These are phyloP conservation scores for Aplysina aerophoba DNA, from an alignment of 37 sponge, comb jelly and placozoan species.

Conservation along the genomic window DNA sequence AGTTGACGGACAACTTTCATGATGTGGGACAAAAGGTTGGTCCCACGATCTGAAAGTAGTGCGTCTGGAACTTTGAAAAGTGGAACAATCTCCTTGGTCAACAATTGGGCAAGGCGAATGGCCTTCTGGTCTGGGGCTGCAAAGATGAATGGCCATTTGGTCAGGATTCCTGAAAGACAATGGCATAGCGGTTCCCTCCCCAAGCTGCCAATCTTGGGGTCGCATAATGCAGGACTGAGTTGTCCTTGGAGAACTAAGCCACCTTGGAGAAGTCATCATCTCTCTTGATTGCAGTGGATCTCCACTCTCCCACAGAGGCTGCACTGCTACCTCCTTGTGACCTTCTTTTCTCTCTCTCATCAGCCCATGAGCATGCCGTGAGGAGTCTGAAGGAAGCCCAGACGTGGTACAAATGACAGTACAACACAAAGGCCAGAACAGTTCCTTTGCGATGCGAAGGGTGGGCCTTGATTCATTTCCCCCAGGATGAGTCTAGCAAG, in stretches of 20 bases:
- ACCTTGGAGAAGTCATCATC: too few species aligned
- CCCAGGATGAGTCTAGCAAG: slow-evolving; percentile 36
- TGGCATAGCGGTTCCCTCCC: slow-evolving; percentile 33
- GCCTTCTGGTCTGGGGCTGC: slow-evolving; percentile 65
- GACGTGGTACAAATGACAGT: not conserved
- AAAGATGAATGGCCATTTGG: slow-evolving; percentile 65
- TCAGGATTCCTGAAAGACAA: slow-evolving; percentile 64
- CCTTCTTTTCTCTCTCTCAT: slow-evolving; percentile 28
- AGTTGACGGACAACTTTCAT: slow-evolving; percentile 30
- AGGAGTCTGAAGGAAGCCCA: slow-evolving; percentile 5
- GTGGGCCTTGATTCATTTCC: slow-evolving; percentile 36
- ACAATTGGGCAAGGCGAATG: slow-evolving; percentile 26
- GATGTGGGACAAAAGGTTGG: slow-evolving; percentile 24
- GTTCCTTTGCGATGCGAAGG: too few species aligned
- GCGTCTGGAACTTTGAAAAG: slow-evolving; percentile 60
- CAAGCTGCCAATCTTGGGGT: slow-evolving; percentile 2
- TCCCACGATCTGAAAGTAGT: slow-evolving; percentile 35
- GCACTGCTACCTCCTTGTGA: too few species aligned
- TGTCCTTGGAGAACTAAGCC: not conserved
- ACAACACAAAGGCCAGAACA: not conserved
- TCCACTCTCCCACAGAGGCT: too few species aligned
- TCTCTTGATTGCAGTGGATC: too few species aligned
- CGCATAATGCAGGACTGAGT: slow-evolving; percentile 39
- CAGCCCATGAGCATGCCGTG: slow-evolving; percentile 27
- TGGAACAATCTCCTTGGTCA: slow-evolving; percentile 51